Evolutionary conservation across 2,888 invertebrate species (phyloP), one percentile per base, ranked within the genome.

Genomic region (Saturnia japonica): DNA sequence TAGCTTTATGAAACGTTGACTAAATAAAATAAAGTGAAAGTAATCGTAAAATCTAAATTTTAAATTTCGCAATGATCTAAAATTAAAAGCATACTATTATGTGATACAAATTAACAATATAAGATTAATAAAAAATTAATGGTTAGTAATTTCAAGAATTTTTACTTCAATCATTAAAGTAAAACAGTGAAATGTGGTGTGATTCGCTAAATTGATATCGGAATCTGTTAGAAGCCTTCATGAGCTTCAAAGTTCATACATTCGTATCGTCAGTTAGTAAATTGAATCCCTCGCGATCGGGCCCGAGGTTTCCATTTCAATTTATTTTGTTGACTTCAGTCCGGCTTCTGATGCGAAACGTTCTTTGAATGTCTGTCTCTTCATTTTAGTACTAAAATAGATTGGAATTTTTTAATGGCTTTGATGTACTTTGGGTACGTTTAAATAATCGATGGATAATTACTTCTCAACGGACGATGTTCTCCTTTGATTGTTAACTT

Each of bases 261-360:
- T 40, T 64, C 34, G 40, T 64, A 40, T n/a, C 64, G 40, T 64
- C 64, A 40, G 64, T 64, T 64, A 64, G 40, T 40, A 64, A 64
- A 64, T 64, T 64, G 64, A 64, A 64, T 40, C 19, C 40, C 40
- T 64, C 64, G 40, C 40, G n/a, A n/a, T n/a, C 40, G 34, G 64
- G 19, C 40, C 40, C 64, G 64, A 64, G 64, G 64, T 64, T 64
- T 34, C 34, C 40, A 64, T 64, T 64, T 64, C 40, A 64, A 40
- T 64, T 64, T 64, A 64, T 19, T 60, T 64, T 64, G 64, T 64
- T 64, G 64, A 64, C 64, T 64, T 11, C 19, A 40, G 40, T 64
- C 64, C 40, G 64, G 40, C 64, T 64, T 64, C 28, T 40, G 64
- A 64, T 40, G 40, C n/a, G 16, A 64, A 40, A n/a, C 16, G 25